Evolutionary conservation across 2,113 vertebrate species (phyloP).

Genomic region (Synchiropus splendidus): DNA sequence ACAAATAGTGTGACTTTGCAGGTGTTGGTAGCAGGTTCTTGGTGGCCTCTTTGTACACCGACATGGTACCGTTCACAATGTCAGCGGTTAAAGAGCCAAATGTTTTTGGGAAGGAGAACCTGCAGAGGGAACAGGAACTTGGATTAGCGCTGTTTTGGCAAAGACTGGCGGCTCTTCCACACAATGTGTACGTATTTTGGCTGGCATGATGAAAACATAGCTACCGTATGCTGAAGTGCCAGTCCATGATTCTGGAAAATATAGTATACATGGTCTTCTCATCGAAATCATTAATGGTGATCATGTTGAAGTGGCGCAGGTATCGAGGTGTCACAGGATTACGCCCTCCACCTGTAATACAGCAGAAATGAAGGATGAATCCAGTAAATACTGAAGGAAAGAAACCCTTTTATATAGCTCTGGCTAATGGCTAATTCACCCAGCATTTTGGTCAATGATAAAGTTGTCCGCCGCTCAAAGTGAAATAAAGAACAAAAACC

Average conservation of each 20-base stretch:
- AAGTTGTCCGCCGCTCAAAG: too few species aligned
- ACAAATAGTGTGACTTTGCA: constrained; percentile 85
- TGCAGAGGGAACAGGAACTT: constrained; percentile 32
- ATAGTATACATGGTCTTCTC: constrained; percentile 82
- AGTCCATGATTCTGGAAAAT: constrained; percentile 81
- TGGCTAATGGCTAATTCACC: too few species aligned
- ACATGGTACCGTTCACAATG: constrained; percentile 74
- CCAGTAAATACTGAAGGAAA: too few species aligned
- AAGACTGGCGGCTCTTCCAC: background rate
- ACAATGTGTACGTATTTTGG: too few species aligned
- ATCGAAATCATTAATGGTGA: constrained; percentile 87
- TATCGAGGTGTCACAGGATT: constrained; percentile 83
- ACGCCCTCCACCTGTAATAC: constrained; percentile 74
- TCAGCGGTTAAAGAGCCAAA: constrained; percentile 71
- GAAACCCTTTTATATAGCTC: too few species aligned
- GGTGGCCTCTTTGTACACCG: constrained; percentile 78
- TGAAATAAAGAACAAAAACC: background rate
- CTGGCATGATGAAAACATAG: background rate
- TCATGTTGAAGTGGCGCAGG: constrained; percentile 79
- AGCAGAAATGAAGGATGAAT: too few species aligned
- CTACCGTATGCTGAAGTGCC: constrained; percentile 77
- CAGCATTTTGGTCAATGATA: too few species aligned
- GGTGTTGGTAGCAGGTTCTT: constrained; percentile 83
- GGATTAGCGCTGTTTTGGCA: background rate
- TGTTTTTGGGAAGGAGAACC: constrained; percentile 71